These are phyloP conservation scores for Catocala sponsa DNA, from an alignment of 2,888 invertebrate species.

Conservation along the genomic window DNA sequence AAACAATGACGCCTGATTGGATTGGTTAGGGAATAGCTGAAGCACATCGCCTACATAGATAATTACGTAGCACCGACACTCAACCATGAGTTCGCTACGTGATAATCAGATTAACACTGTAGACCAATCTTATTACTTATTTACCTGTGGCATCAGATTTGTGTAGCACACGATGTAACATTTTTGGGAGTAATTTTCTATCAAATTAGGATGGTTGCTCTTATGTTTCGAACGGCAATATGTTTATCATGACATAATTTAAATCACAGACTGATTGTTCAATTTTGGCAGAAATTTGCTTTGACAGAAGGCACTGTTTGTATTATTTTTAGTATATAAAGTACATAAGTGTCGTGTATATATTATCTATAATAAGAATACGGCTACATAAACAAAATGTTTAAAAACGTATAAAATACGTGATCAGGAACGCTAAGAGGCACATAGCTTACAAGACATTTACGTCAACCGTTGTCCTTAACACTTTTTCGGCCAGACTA, in stretches of 20 bases:
- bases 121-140: slow-evolving; percentile 23
- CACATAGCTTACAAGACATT: slow-evolving; percentile 30
- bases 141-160: slow-evolving; percentile 13
- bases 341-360: background rate
- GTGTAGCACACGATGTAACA: background rate
- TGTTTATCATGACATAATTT: no score
- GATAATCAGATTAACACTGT: slow-evolving; percentile 33
- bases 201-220: no score
- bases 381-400: slow-evolving; percentile 38
- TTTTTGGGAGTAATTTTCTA: background rate
- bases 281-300: no score
- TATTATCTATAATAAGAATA: background rate
- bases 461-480: slow-evolving; percentile 21
- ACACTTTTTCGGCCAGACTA: slow-evolving; percentile 21
- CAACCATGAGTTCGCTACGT: slow-evolving; percentile 17
- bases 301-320: no score
- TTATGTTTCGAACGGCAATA: no score
- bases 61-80: slow-evolving; percentile 11
- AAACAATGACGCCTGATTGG: slow-evolving; percentile 67
- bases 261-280: no score
- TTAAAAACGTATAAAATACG: slow-evolving; percentile 39
- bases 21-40: slow-evolving; percentile 52
- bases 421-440: slow-evolving; percentile 41
- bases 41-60: slow-evolving; percentile 25
- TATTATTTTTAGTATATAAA: no score